These are phyloP conservation scores for Chloroceryle amazona DNA, from an alignment of 2,797 vertebrate genomes.

Conservation along the genomic window DNA sequence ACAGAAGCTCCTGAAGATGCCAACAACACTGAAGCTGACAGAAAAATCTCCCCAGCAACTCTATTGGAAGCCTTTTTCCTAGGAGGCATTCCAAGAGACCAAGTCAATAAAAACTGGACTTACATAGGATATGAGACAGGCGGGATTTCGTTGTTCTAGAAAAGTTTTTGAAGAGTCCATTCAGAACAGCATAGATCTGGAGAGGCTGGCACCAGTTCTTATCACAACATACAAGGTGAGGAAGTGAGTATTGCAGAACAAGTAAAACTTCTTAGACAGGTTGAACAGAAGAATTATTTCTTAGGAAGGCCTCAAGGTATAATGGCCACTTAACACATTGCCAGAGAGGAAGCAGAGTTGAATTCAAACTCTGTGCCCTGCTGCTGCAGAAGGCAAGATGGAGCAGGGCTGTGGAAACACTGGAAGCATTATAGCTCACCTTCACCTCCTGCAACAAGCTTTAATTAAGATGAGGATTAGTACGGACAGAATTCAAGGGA, in stretches of 20 bases:
- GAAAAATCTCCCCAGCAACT: background rate
- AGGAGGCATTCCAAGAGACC: background rate
- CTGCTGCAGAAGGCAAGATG: background rate
- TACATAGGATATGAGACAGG: fast-evolving
- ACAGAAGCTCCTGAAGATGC: background rate
- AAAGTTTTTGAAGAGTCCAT: background rate
- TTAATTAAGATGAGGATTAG: background rate
- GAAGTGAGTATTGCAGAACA: background rate
- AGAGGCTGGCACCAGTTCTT: background rate
- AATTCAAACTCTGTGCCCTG: background rate
- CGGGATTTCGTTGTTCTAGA: background rate
- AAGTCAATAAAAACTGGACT: background rate
- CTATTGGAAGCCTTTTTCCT: background rate
- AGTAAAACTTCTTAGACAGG: background rate
- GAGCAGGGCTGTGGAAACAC: slow-evolving; percentile 1
- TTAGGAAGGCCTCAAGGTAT: background rate
- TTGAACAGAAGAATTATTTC: background rate
- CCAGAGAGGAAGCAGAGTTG: background rate
- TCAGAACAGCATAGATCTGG: background rate
- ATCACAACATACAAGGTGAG: background rate
- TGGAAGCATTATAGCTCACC: background rate
- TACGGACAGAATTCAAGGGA: background rate
- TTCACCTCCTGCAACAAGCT: background rate
- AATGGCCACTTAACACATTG: background rate
- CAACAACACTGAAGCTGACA: background rate